These are phyloP conservation scores for Nomada hirtipes DNA, from an alignment of 2,888 invertebrate genomes.

Conservation along the genomic window DNA sequence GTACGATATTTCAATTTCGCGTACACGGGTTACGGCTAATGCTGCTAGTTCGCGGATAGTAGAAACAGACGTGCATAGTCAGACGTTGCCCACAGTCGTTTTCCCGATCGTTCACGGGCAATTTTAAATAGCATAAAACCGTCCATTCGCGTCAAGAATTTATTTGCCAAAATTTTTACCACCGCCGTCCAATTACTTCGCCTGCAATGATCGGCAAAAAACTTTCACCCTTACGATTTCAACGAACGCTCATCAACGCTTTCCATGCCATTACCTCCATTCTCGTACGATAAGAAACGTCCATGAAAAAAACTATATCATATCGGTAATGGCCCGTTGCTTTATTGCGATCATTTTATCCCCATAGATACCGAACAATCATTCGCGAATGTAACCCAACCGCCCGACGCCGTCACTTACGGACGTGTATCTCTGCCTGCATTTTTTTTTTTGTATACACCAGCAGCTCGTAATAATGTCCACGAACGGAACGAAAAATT, in stretches of 20 bases:
- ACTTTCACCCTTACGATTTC: neutral
- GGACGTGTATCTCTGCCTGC: neutral
- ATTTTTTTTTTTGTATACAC: neutral
- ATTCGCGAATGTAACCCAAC: constrained; percentile 2
- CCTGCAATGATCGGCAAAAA: neutral
- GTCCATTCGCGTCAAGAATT: no score
- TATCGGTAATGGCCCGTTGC: constrained; percentile 1
- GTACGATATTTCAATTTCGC: no score
- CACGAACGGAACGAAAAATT: constrained; percentile 30
- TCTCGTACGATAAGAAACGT: neutral
- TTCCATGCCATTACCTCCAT: constrained; percentile 15
- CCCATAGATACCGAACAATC: constrained; percentile 13
- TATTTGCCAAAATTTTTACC: no score
- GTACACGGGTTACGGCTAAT: no score
- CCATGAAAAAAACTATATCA: constrained; percentile 16
- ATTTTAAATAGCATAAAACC: no score
- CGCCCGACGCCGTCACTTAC: neutral
- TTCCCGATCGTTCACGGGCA: no score
- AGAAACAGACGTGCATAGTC: no score
- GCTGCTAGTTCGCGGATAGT: no score
- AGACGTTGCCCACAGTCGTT: no score
- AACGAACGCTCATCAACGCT: neutral
- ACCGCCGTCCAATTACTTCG: neutral
- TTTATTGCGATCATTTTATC: constrained; percentile 25
- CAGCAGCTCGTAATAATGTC: constrained; percentile 24